phyloP scores from a whole-genome alignment of 2,113 vertebrate genomes.

The Parus major region DNA sequence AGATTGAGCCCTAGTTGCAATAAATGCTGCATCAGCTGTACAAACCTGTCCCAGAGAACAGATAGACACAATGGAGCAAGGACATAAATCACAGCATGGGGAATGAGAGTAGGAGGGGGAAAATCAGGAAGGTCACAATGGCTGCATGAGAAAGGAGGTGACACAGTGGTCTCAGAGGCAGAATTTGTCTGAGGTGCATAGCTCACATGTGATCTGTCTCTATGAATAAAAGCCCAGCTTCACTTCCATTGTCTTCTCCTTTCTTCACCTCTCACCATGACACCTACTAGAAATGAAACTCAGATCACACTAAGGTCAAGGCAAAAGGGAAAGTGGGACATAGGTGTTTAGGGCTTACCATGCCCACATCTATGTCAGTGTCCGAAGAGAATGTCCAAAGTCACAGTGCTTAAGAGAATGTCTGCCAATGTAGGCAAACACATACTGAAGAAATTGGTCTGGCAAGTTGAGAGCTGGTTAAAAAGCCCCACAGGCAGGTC shows the following conservation, averaged over 20 bases:
- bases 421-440: neutral
- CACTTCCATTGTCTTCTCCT: neutral
- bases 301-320: neutral
- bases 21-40: neutral
- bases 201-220: neutral
- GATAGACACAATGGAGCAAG: neutral
- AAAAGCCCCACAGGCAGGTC: neutral
- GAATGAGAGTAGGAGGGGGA: neutral
- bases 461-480: neutral
- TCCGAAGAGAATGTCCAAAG: neutral
- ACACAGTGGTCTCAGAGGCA: neutral
- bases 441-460: neutral
- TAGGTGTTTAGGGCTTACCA: neutral
- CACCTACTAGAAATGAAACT: neutral
- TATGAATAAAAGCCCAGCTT: neutral
- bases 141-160: accelerated
- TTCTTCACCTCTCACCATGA: neutral
- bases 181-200: neutral
- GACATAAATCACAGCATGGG: neutral
- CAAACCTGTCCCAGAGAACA: neutral
- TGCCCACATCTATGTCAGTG: neutral
- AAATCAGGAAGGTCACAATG: neutral
- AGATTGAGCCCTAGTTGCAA: neutral
- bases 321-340: neutral
- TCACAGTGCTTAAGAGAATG: neutral